phyloP scores from a whole-genome alignment of 2,888 invertebrate species.

The Ectemnius cavifrons region DNA sequence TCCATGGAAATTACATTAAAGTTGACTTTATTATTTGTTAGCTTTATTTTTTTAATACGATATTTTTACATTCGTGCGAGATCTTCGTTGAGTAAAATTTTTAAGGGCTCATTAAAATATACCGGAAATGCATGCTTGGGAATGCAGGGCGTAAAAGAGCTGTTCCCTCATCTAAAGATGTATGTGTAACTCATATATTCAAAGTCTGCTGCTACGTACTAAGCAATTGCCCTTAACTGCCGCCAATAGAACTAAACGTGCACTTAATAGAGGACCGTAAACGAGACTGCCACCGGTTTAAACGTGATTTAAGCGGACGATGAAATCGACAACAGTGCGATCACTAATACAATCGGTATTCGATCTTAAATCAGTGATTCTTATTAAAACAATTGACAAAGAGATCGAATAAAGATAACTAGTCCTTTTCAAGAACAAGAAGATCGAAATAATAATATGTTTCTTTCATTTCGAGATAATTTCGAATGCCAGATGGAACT shows the following conservation, averaged over 20 bases:
- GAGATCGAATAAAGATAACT: background rate
- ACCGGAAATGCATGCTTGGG: no score
- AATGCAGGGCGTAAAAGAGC: no score
- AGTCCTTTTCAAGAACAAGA: background rate
- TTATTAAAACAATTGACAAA: background rate
- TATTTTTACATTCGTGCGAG: no score
- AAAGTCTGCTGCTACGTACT: constrained; percentile 24
- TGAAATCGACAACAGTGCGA: constrained; percentile 1
- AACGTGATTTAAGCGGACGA: constrained; percentile 33
- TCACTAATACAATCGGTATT: background rate
- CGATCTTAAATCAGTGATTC: background rate
- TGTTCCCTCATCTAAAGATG: no score
- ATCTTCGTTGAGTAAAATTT: no score
- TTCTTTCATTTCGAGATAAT: no score
- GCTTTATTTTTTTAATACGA: no score
- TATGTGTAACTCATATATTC: background rate
- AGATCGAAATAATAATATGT: no score
- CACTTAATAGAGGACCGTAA: constrained; percentile 43
- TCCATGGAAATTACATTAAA: no score
- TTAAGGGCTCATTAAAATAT: no score
- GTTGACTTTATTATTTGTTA: no score
- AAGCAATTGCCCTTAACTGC: constrained; percentile 68
- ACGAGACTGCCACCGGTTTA: constrained; percentile 13
- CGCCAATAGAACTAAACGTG: constrained; percentile 70
- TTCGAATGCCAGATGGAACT: no score